A percentile compares a stretch with the other conserved stretches of the same genome.
Conservation (phyloP, 1,140 invertebrate genomes). For the Micrasema minimum region DNA sequence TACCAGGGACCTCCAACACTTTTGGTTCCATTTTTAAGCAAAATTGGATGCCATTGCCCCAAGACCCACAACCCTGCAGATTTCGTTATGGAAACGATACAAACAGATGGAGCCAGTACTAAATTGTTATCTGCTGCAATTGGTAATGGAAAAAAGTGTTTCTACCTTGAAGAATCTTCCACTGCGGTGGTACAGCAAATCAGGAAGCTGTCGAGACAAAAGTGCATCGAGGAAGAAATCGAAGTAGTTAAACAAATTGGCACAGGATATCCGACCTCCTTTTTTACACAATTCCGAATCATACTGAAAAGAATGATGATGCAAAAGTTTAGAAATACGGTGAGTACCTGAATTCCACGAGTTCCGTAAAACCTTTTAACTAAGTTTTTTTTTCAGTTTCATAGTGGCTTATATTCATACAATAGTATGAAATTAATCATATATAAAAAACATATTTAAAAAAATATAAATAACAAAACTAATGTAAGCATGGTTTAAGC, state of each 20-base stretch:
- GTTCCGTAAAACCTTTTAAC: too few relatives aligned
- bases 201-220: constrained; percentile 7
- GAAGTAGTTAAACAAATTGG: constrained; percentile 28
- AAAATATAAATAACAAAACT: too few relatives aligned
- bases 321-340: constrained; percentile 66
- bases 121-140: constrained; percentile 60
- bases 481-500: too few relatives aligned
- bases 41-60: constrained; percentile 60
- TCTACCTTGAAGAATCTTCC: constrained; percentile 5
- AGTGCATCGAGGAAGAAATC: constrained; percentile 33
- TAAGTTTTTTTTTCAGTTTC: too few relatives aligned
- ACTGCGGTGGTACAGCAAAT: background rate
- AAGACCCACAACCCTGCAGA: constrained; percentile 64
- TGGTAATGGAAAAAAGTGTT: constrained; percentile 59
- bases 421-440: too few relatives aligned
- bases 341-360: too few relatives aligned
- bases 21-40: constrained; percentile 60
- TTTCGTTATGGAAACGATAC: constrained; percentile 61
- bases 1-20: constrained; percentile 61
- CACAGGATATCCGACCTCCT: constrained; percentile 66
- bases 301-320: constrained; percentile 66
- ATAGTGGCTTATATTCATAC: too few relatives aligned
- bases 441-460: too few relatives aligned
- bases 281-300: constrained; percentile 67
- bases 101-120: constrained; percentile 54